Percentiles rank a stretch among this genome's conserved stretches.
Evolutionary conservation across 1,140 invertebrate species (phyloP).

Genomic region (Nixonia krombeini): DNA sequence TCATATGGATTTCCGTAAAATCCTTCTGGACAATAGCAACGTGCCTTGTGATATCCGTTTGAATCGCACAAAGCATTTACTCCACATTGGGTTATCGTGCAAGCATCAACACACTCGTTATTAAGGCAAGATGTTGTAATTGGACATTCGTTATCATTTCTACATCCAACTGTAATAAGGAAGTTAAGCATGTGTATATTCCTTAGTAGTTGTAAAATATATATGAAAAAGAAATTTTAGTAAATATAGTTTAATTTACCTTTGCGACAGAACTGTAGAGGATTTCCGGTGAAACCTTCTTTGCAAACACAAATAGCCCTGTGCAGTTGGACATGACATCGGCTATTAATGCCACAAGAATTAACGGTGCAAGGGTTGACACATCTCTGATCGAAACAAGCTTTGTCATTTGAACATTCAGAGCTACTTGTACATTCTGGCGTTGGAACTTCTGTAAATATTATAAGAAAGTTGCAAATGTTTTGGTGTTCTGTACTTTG

Average conservation of each 20-base stretch:
- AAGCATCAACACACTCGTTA: slow-evolving; percentile 86
- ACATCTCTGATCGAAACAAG: slow-evolving; percentile 85
- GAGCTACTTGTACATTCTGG: slow-evolving; percentile 85
- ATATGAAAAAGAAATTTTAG: slow-evolving; percentile 1
- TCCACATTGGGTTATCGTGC: slow-evolving; percentile 86
- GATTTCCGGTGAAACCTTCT: slow-evolving; percentile 88
- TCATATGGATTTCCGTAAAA: slow-evolving; percentile 83
- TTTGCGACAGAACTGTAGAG: slow-evolving; percentile 83
- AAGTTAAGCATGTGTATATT: slow-evolving; percentile 20
- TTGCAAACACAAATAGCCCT: slow-evolving; percentile 87
- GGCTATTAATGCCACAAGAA: slow-evolving; percentile 85
- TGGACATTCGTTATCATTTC: slow-evolving; percentile 87
- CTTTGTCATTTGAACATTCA: slow-evolving; percentile 88
- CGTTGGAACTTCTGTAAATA: slow-evolving; percentile 70
- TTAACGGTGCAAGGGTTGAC: slow-evolving; percentile 81
- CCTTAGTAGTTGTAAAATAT: slow-evolving; percentile 3
- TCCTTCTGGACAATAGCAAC: slow-evolving; percentile 84
- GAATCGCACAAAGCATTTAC: slow-evolving; percentile 83
- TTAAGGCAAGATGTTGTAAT: slow-evolving; percentile 87
- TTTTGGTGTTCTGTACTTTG: not conserved
- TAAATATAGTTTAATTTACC: slow-evolving; percentile 72
- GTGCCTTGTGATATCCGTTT: slow-evolving; percentile 79
- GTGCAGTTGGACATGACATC: slow-evolving; percentile 85
- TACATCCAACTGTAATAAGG: slow-evolving; percentile 81
- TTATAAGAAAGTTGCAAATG: not conserved